phyloP scores from a whole-genome alignment of 2,797 vertebrate genomes.

The Acanthurus lineatus region DNA sequence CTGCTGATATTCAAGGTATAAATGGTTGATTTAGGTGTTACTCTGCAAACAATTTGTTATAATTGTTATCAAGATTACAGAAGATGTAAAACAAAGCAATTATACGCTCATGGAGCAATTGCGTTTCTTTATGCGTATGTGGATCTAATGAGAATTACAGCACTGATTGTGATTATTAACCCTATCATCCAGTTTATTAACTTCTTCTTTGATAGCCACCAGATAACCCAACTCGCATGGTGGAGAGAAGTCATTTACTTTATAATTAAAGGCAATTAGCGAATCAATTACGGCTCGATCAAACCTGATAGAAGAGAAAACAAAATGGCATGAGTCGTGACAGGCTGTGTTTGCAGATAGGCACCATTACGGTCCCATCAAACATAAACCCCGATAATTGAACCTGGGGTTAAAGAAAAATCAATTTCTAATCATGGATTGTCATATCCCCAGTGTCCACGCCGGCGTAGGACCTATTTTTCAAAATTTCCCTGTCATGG shows the following conservation, averaged over 20 bases:
- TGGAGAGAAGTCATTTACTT: conserved; percentile 75
- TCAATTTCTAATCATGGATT: conserved; percentile 84
- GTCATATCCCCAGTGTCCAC: conserved; percentile 73
- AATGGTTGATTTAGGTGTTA: conserved; percentile 42
- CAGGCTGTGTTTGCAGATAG: conserved; percentile 69
- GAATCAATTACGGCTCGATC: conserved; percentile 82
- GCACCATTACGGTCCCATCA: conserved; percentile 75
- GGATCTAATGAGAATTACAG: conserved; percentile 71
- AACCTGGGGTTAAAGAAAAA: conserved; percentile 79
- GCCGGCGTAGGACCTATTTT: conserved; percentile 60
- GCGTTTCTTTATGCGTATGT: conserved; percentile 65
- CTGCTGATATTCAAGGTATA: conserved; percentile 21
- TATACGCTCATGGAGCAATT: conserved; percentile 61
- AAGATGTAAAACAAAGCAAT: conserved; percentile 62
- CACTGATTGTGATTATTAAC: conserved; percentile 76
- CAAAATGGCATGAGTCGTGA: conserved; percentile 59
- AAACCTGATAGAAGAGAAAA: conserved; percentile 79
- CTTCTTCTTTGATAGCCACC: conserved; percentile 72
- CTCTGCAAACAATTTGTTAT: conserved; percentile 40
- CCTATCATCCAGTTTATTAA: conserved; percentile 75
- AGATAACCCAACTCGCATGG: conserved; percentile 67
- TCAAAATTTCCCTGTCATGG: conserved; percentile 47
- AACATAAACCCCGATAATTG: conserved; percentile 80
- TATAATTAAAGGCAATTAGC: conserved; percentile 85
- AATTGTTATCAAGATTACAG: conserved; percentile 64